Evolutionary conservation across 2,797 vertebrate species (phyloP), one percentile per base, ranked within the genome.

Genomic region (Prionace glauca): DNA sequence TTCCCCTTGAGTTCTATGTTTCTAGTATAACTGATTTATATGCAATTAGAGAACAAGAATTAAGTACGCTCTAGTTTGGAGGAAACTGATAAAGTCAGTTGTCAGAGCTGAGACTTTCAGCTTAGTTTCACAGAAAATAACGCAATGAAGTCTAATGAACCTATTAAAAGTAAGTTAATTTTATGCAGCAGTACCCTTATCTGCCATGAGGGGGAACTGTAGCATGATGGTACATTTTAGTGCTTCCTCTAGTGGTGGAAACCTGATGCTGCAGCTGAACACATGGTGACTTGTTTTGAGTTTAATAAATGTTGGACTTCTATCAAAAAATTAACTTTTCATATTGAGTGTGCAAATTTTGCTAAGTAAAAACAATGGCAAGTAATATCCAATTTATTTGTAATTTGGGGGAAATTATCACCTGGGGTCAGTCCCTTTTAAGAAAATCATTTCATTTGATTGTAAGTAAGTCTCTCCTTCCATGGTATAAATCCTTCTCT

Each of bases 151-250:
- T 94, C 36, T 36, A 45, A 45, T 71, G 92, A 69, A 2, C 92
- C 41, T 45, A 72, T 94, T 45, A 69, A 29, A 94, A 71, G n/a
- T 45, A 71, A 94, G 71, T 95, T 95, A 50, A 56, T 95, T 77
- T 50, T 95, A 77, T 95, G 72, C 71, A 77, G 45, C 7, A 60
- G 45, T 95, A 74, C 71, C 14, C 29, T 74, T 72, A 56, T n/a
- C 77, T 95, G 45, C 67, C 93, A 95, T 69, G 29, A 77, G 93
- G 77, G 69, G 93, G 93, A 56, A 60, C 93, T 95, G 71, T 95
- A 77, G 14, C 71, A 95, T 95, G 56, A 77, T 95, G 69, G 50
- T 77, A 95, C 77, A 77, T 95, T 77, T 1, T 18, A 32, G 45
- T 95, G 26, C n/a, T 94, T 95, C 45, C 93, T 74, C 41, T 72